These are phyloP conservation scores for Zophobas atratus DNA, from an alignment of 1,140 invertebrate genomes.

Conservation along the genomic window DNA sequence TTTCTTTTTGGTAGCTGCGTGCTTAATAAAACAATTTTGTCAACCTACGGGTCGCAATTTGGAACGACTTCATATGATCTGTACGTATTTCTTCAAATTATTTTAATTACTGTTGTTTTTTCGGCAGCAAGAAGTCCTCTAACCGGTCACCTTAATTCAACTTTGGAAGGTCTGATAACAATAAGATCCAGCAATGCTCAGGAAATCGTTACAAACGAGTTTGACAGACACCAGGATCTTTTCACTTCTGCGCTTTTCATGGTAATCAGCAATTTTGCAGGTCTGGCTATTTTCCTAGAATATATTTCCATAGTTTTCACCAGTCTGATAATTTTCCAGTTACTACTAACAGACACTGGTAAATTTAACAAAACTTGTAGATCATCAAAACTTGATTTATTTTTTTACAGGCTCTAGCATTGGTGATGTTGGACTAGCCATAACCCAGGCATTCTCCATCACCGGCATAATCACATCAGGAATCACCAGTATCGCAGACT, in stretches of 20 bases:
- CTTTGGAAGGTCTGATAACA: conserved; percentile 88
- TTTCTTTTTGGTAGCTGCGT: conserved; percentile 11
- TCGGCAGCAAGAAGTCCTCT: conserved; percentile 72
- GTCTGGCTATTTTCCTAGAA: conserved; percentile 84
- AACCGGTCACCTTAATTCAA: conserved; percentile 87
- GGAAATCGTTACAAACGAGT: conserved; percentile 82
- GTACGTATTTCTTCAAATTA: not conserved
- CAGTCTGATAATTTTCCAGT: conserved; percentile 76
- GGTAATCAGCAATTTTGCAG: conserved; percentile 73
- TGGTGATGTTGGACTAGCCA: conserved; percentile 81
- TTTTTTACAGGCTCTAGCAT: conserved; percentile 66
- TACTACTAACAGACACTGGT: conserved; percentile 71
- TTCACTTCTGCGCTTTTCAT: conserved; percentile 77
- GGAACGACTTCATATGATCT: conserved; percentile 1
- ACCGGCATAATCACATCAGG: conserved; percentile 87
- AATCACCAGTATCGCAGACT: conserved; percentile 82
- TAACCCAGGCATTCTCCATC: conserved; percentile 82
- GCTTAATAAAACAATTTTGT: conserved; percentile 1
- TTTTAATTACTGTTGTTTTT: too few species aligned
- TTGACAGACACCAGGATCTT: conserved; percentile 83
- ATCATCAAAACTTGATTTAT: too few species aligned
- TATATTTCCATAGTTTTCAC: conserved; percentile 82
- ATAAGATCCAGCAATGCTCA: conserved; percentile 88
- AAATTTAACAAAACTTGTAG: not conserved
- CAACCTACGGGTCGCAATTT: conserved; percentile 25